These are phyloP conservation scores for Chironomus striatipennis DNA, from an alignment of 1,140 invertebrate species.

Conservation along the genomic window DNA sequence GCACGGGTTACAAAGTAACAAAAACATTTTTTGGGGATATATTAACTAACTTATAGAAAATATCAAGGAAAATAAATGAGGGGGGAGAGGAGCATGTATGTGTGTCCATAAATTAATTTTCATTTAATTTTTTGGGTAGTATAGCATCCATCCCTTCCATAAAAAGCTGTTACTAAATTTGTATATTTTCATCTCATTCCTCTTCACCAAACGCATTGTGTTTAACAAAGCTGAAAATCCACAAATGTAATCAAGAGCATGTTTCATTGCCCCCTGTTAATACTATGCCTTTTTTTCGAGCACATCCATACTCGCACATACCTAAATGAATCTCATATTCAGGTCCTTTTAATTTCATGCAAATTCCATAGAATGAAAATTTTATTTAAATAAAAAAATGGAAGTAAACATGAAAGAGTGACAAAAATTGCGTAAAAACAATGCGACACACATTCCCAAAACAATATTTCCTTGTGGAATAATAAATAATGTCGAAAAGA, in stretches of 20 bases:
- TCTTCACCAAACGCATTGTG: not conserved
- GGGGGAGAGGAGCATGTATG: not conserved
- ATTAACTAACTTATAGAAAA: too few species aligned
- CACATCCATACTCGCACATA: too few species aligned
- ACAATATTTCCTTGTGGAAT: conserved; percentile 16
- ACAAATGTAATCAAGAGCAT: conserved; percentile 39
- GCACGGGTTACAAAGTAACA: too few species aligned
- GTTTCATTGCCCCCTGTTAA: conserved; percentile 26
- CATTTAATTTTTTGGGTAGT: not conserved
- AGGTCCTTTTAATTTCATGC: conserved; percentile 37
- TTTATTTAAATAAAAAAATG: not conserved
- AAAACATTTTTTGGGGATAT: too few species aligned
- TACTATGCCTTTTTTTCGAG: too few species aligned
- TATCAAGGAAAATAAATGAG: not conserved
- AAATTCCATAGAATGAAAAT: not conserved
- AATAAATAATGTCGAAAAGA: conserved; percentile 4
- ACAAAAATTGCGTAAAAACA: conserved; percentile 5
- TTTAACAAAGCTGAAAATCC: conserved; percentile 25
- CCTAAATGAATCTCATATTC: not conserved
- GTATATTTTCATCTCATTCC: conserved; percentile 19
- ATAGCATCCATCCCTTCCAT: not conserved
- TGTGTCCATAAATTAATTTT: conserved; percentile 22
- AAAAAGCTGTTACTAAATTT: not conserved
- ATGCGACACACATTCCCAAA: conserved; percentile 20
- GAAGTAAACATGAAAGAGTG: not conserved